A percentile compares a stretch with the other conserved stretches of the same genome.
Evolutionary conservation across 2,113 vertebrate genomes (phyloP).

Genomic region (Callipepla californica): DNA sequence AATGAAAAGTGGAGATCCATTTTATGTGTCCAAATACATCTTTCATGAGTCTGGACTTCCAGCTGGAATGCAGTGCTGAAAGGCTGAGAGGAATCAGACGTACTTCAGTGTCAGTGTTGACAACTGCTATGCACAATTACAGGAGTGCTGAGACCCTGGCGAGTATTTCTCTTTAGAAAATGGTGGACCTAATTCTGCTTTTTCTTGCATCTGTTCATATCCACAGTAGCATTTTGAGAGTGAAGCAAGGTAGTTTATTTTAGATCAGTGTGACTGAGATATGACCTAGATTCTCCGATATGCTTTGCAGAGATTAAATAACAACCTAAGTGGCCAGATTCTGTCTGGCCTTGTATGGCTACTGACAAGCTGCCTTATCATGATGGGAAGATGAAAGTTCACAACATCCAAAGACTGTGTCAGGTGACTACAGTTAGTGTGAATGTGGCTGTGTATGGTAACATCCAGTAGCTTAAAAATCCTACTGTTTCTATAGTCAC

Average conservation of each 20-base stretch:
- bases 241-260: neutral
- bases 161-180: neutral
- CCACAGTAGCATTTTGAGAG: neutral
- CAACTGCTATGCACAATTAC: neutral
- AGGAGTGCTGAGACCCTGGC: neutral
- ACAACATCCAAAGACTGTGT: neutral
- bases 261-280: neutral
- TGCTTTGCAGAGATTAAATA: neutral
- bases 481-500: fast-evolving
- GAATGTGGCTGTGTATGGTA: neutral
- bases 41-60: neutral
- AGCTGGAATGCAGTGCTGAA: neutral
- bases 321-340: neutral
- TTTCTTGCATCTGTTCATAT: neutral
- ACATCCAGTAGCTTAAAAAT: neutral
- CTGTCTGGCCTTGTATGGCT: neutral
- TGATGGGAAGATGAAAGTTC: neutral
- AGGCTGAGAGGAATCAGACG: neutral
- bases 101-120: neutral
- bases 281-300: neutral
- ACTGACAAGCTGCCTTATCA: neutral
- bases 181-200: neutral
- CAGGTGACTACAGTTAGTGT: neutral
- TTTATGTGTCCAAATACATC: neutral
- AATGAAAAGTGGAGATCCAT: neutral